Percentiles rank a stretch among this genome's conserved stretches.
Evolutionary conservation across 2,888 invertebrate species (phyloP).

Genomic region (Loripinus fragilis): DNA sequence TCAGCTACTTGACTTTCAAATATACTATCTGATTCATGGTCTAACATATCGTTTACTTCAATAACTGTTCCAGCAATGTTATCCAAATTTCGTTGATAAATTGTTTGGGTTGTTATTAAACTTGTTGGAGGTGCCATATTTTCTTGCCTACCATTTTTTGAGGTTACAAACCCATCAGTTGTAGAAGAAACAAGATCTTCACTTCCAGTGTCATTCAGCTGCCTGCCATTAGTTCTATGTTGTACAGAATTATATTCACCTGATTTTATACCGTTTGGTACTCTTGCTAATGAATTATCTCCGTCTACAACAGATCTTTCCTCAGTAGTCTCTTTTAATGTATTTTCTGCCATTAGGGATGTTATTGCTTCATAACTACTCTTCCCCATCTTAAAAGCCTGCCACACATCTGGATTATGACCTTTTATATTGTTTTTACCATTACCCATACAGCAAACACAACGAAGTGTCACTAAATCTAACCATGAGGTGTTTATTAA

Average conservation of each 20-base stretch:
- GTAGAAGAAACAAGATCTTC: neutral
- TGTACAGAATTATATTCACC: neutral
- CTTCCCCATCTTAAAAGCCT: neutral
- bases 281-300: neutral
- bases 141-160: neutral
- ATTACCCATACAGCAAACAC: conserved; percentile 20
- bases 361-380: neutral
- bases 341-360: neutral
- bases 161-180: neutral
- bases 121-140: neutral
- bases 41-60: neutral
- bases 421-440: neutral
- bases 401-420: neutral
- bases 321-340: neutral
- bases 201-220: neutral
- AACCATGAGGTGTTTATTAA: conserved; percentile 15
- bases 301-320: neutral
- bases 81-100: neutral
- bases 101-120: neutral
- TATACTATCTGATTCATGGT: neutral
- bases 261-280: neutral
- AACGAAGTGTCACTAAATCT: conserved; percentile 23
- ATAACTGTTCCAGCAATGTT: neutral
- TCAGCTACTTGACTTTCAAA: neutral
- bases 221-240: neutral